Base-by-base conservation (phyloP, 1,140 invertebrate genomes). In the Frieseomelitta varia region DNA sequence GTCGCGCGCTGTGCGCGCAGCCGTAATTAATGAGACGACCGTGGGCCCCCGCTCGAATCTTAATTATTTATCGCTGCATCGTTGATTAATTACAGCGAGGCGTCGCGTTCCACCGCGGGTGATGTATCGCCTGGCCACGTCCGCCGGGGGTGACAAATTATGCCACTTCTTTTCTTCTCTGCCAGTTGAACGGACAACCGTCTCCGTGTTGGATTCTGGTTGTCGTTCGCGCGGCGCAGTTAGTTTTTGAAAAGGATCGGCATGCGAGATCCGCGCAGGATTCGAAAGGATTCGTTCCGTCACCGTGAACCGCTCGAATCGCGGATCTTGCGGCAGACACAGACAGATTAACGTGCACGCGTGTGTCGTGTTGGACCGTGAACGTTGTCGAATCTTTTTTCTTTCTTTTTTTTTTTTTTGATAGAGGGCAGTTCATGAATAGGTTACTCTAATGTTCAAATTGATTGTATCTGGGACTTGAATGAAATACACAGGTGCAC, bases 31-130 rank as follows among this genome's bases (percentile, higher is more conserved):
- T 89, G 88, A 88, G 88, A 75, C 85, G 88, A 87, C 85, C 76
- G 79, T 69, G 47, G 39, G 39, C 39, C 58, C 47, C 58, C 74
- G 79, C 85, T 86, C 87, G 85, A 87, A 89, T 89, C 88, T 90
- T 90, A 89, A 89, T 90, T 90, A 90, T 90, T 90, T 90, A 90
- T 90, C 88, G 88, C 82, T 77, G 88, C 81, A 87, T 83, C 76
- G 85, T 87, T 87, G 88, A 90, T 89, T 90, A 90, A 90, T 90
- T 87, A 87, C 79, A 76, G 85, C 63, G 56, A 79, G 76, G 68
- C 67, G 74, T 81, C 80, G 73, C 87, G 81, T 81, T 74, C 61
- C 63, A 53, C 80, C 61, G 56, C 76, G 77, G 67, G 69, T 77
- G 84, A 89, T 88, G 84, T 89, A 86, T 89, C 88, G 77, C 61